A percentile compares a stretch with the other conserved stretches of the same genome.
Evolutionary conservation across 2,888 invertebrate genomes (phyloP).

Genomic region (Agrypnus murinus): DNA sequence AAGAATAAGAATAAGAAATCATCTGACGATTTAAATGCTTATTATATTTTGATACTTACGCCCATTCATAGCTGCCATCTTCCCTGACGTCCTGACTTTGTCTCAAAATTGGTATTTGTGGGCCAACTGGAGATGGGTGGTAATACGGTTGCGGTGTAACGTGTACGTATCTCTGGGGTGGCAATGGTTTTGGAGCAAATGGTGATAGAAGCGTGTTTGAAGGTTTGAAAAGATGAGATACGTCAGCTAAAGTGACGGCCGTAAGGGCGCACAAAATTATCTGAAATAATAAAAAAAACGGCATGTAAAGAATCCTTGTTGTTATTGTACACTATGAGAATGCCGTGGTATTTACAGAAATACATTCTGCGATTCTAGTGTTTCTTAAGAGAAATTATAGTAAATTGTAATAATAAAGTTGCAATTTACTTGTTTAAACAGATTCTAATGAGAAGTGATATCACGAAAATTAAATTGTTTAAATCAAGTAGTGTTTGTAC

Average conservation of each 20-base stretch:
- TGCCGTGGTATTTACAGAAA: slow-evolving; percentile 17
- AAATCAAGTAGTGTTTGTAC: too few species aligned
- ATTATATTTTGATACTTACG: slow-evolving; percentile 69
- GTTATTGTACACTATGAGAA: slow-evolving; percentile 20
- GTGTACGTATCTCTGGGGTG: neutral
- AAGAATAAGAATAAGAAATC: too few species aligned
- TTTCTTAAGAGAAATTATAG: too few species aligned
- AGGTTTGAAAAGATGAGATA: slow-evolving; percentile 22
- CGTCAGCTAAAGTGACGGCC: slow-evolving; percentile 10
- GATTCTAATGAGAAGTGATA: neutral
- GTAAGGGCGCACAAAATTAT: slow-evolving; percentile 10
- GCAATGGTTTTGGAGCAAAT: neutral
- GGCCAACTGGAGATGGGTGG: slow-evolving; percentile 59
- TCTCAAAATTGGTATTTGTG: slow-evolving; percentile 67
- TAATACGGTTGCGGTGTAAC: neutral
- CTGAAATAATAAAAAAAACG: neutral
- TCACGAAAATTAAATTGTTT: too few species aligned
- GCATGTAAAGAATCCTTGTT: too few species aligned
- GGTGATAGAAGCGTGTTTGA: neutral
- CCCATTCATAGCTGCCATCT: slow-evolving; percentile 73
- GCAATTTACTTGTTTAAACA: neutral
- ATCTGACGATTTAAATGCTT: too few species aligned
- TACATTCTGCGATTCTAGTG: neutral
- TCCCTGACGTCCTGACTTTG: slow-evolving; percentile 70
- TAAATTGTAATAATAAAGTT: neutral